Conservation (phyloP, 53 echinoderm and acorn worm species). For the Zoroaster sp. region DNA sequence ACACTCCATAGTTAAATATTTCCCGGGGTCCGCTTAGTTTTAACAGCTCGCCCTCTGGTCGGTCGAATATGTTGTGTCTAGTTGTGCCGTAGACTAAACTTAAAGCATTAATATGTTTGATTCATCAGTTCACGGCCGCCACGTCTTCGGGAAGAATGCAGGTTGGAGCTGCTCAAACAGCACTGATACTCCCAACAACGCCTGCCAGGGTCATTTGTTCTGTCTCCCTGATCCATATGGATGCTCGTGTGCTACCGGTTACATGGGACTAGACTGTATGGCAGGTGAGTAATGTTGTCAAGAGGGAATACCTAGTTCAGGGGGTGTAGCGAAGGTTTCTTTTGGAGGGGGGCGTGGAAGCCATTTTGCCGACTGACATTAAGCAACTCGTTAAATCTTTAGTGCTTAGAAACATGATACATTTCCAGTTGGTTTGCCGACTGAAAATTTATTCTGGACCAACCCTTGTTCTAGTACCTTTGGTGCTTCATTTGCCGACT, state of each 20-base stretch:
- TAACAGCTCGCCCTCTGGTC: too few species aligned
- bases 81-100: background rate
- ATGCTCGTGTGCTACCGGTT: slow-evolving; percentile 73
- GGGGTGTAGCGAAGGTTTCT: too few species aligned
- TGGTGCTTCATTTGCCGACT: too few species aligned
- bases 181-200: slow-evolving; percentile 3
- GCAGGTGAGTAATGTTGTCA: slow-evolving; percentile 57
- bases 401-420: too few species aligned
- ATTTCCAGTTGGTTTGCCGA: too few species aligned
- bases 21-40: background rate
- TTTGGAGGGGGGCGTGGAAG: too few species aligned
- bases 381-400: too few species aligned
- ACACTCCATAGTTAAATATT: background rate
- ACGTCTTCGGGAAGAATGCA: slow-evolving; percentile 13
- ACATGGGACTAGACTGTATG: slow-evolving; percentile 53
- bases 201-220: slow-evolving; percentile 66
- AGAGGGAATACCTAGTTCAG: too few species aligned
- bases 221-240: slow-evolving; percentile 83
- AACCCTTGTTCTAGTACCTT: too few species aligned
- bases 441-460: too few species aligned
- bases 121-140: background rate
- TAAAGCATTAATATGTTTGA: background rate
- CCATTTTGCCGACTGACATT: too few species aligned
- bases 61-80: too few species aligned
- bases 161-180: background rate